phyloP scores from a whole-genome alignment of 1,140 invertebrate genomes.

The Neocloeon triangulifer region DNA sequence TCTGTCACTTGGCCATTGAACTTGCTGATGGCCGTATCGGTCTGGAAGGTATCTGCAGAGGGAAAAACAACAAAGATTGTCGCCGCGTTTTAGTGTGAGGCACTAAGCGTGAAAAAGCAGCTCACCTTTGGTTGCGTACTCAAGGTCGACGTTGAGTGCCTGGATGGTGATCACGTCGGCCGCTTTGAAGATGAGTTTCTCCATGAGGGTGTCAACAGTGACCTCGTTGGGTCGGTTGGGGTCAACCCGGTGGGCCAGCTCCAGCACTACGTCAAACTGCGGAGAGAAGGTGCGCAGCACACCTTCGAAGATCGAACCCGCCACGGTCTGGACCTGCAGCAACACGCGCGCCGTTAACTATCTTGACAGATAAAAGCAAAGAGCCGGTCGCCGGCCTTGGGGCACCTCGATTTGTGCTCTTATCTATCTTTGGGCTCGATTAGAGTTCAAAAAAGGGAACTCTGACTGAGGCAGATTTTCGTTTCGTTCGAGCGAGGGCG shows the following conservation, averaged over 20 bases:
- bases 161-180: slow-evolving; percentile 58
- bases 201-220: slow-evolving; percentile 41
- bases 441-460: no score
- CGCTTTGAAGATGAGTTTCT: slow-evolving; percentile 66
- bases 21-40: slow-evolving; percentile 54
- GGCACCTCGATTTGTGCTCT: no score
- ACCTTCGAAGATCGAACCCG: slow-evolving; percentile 62
- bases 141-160: slow-evolving; percentile 61
- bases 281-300: slow-evolving; percentile 68
- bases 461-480: no score
- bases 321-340: slow-evolving; percentile 42
- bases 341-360: no score
- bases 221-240: slow-evolving; percentile 29
- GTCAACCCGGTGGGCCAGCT: slow-evolving; percentile 61
- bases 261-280: slow-evolving; percentile 60
- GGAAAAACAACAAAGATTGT: no score
- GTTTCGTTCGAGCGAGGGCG: no score
- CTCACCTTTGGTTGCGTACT: slow-evolving; percentile 54
- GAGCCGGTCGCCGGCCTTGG: no score
- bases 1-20: slow-evolving; percentile 39
- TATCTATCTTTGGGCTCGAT: no score
- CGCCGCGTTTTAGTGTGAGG: no score
- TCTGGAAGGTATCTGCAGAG: slow-evolving; percentile 44
- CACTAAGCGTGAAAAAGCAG: neutral
- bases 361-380: no score